phyloP scores from a whole-genome alignment of 2,888 invertebrate species.

The Eurytoma californica region DNA sequence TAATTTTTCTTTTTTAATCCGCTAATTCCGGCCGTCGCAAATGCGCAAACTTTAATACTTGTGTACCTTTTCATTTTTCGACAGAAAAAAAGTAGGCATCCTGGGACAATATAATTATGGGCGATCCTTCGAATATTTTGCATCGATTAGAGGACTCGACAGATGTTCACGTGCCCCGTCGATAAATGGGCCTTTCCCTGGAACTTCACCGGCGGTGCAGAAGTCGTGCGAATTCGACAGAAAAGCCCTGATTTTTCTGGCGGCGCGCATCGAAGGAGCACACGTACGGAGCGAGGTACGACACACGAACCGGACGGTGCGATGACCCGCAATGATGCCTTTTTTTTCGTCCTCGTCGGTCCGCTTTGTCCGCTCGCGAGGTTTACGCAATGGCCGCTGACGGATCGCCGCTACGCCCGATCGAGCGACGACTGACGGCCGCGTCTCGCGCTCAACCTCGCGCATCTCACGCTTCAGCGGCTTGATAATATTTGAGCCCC shows the following conservation, averaged over 20 bases:
- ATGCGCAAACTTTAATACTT: not conserved
- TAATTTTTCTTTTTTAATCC: not conserved
- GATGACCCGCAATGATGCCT: not conserved
- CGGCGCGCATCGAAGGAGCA: not conserved
- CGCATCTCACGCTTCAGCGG: not conserved
- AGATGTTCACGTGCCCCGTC: not conserved
- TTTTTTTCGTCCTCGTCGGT: not conserved
- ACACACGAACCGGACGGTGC: not conserved
- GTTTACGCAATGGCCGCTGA: slow-evolving; percentile 11
- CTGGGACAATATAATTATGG: slow-evolving; percentile 21
- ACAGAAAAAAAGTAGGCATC: not conserved
- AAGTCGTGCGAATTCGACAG: not conserved
- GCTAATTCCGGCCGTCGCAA: not conserved
- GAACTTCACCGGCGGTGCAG: not conserved
- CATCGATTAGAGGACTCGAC: slow-evolving; percentile 27
- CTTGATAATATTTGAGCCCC: slow-evolving; percentile 34
- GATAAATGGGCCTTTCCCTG: too few relatives aligned
- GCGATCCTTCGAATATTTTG: slow-evolving; percentile 20
- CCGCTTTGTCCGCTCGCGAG: not conserved
- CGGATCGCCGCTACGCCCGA: not conserved
- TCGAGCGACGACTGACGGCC: slow-evolving; percentile 1
- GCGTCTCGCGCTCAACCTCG: not conserved
- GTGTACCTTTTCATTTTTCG: not conserved
- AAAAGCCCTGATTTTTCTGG: not conserved
- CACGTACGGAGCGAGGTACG: not conserved